These are phyloP conservation scores for Pyrochroa serraticornis DNA, from an alignment of 2,888 invertebrate genomes.

Conservation along the genomic window DNA sequence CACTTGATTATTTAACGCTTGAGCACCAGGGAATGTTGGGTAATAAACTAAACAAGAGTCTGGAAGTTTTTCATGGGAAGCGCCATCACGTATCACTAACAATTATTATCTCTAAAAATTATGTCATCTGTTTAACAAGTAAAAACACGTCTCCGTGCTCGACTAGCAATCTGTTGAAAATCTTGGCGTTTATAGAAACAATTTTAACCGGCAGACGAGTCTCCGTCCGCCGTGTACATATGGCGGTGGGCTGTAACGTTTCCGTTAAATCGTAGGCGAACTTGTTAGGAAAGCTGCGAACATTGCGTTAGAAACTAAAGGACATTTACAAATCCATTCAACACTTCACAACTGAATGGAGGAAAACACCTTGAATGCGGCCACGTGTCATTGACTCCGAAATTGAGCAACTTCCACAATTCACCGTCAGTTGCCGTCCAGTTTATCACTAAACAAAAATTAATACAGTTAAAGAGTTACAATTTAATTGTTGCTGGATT, in stretches of 20 bases:
- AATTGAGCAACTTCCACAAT: neutral
- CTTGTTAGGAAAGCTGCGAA: conserved; percentile 13
- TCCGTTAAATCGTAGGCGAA: conserved; percentile 24
- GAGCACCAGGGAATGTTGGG: too few relatives aligned
- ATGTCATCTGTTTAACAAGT: conserved; percentile 10
- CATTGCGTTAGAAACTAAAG: conserved; percentile 7
- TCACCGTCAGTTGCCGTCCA: conserved; percentile 1
- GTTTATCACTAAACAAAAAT: too few relatives aligned
- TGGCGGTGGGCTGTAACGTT: conserved; percentile 22
- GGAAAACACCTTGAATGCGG: conserved; percentile 5
- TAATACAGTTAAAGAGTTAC: too few relatives aligned
- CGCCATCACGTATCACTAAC: too few relatives aligned
- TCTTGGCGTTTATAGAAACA: conserved; percentile 19
- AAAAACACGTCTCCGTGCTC: conserved; percentile 3
- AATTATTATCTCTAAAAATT: conserved; percentile 12
- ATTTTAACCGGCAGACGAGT: conserved; percentile 11
- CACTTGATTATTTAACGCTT: too few relatives aligned
- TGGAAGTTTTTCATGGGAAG: too few relatives aligned
- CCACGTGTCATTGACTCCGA: conserved; percentile 5
- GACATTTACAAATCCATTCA: conserved; percentile 15
- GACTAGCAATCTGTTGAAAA: conserved; percentile 15
- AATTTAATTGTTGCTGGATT: too few relatives aligned
- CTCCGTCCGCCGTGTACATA: conserved; percentile 10
- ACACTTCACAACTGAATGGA: conserved; percentile 9
- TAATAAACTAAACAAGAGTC: too few relatives aligned